Base-by-base conservation (phyloP, 1,140 invertebrate species). In the Zaprionus taronus region DNA sequence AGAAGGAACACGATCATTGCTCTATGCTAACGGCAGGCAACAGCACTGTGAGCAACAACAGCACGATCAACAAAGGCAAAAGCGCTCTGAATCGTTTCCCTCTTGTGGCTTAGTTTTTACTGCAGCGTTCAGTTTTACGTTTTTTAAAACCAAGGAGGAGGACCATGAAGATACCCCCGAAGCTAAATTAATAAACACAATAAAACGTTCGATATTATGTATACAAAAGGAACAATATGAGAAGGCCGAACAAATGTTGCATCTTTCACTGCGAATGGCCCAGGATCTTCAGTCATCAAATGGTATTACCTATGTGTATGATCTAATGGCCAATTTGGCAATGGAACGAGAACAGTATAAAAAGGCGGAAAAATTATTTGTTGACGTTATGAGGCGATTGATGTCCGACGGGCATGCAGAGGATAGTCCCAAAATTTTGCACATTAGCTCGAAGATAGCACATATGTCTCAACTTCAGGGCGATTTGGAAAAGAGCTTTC, bases 301-400 rank as follows among this genome's bases (percentile, higher is more conserved):
- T 78, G 97, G 96, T 4, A 93, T 98, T 57, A 96, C 97, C 9
- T 98, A 98, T 83, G 95, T 98, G 67, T 98, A 96, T 91, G 98
- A 99, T 94, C 84, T 97, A 6, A 95, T 99, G 95, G 98, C 97
- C 6, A 98, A 99, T 93, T 93, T 98, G 55, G 97, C 97, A 15
- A 95, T 98, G 85, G 94, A 97, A 81, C 93, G 94, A 57, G 95
- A 95, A 53, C 94, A 98, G 71, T 95, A 96, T 81, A 93, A 95
- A 75, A 98, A 98, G 93, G 97, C 98, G 7, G 96, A 98, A 92
- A 95, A 95, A 64, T 93, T 99, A 24, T 99, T 98, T 94, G 94
- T 96, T 14, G 94, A 95, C 57, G 96, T 98, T 2, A 95, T 98
- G 93, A 95, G 96, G 92, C 95, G 96, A 79, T 93, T 97, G 41